Percentiles rank a stretch among this genome's conserved stretches.
Conservation (phyloP, 2,113 vertebrate species). For the Anolis carolinensis region DNA sequence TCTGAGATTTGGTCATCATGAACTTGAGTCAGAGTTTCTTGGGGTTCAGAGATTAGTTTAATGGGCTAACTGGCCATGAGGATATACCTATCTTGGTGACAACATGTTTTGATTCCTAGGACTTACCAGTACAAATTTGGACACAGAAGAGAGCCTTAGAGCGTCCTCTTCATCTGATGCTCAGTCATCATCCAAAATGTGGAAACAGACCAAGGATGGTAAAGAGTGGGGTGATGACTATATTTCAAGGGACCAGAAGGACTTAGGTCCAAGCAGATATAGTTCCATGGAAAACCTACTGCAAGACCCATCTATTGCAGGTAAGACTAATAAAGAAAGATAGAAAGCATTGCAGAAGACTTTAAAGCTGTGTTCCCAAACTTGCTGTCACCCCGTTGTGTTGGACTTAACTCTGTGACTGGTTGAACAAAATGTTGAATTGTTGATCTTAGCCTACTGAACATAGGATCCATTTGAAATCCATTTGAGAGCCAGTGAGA, state of each 20-base stretch:
- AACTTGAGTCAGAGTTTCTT: neutral
- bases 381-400: too few relatives aligned
- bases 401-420: neutral
- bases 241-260: conserved; percentile 80
- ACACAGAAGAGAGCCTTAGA: conserved; percentile 76
- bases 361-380: neutral
- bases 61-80: neutral
- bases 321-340: conserved; percentile 65
- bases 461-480: neutral
- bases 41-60: neutral
- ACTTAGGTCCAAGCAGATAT: conserved; percentile 74
- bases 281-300: conserved; percentile 76
- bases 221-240: conserved; percentile 83
- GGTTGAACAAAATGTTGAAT: neutral
- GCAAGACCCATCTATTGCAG: conserved; percentile 78
- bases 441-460: neutral
- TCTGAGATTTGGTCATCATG: neutral
- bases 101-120: conserved; percentile 53
- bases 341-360: neutral
- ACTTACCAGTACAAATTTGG: conserved; percentile 57
- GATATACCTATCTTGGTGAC: neutral
- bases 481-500: too few relatives aligned
- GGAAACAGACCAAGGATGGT: conserved; percentile 82
- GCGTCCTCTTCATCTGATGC: conserved; percentile 70
- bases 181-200: conserved; percentile 74